These are phyloP conservation scores for Cuculus canorus DNA, from an alignment of 2,797 vertebrate genomes.

Conservation along the genomic window DNA sequence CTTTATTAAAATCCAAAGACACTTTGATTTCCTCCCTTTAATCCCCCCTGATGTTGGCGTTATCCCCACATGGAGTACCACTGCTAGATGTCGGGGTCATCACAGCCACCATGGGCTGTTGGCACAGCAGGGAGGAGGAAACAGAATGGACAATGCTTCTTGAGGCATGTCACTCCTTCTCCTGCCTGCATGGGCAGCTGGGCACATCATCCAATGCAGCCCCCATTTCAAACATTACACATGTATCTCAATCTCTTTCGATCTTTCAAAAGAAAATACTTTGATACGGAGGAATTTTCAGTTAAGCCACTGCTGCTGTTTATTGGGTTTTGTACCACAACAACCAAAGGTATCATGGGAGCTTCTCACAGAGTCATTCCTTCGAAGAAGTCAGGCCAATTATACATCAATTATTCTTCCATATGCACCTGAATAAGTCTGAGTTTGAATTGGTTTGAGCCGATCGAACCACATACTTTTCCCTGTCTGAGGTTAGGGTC, in stretches of 20 bases:
- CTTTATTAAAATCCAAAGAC: neutral
- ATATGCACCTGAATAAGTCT: neutral
- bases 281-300: neutral
- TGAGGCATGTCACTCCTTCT: neutral
- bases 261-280: neutral
- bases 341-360: neutral
- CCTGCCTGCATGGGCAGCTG: rapidly evolving
- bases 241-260: neutral
- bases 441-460: neutral
- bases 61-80: neutral
- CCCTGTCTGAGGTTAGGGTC: conserved; percentile 42
- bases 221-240: neutral
- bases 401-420: conserved; percentile 28
- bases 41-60: neutral
- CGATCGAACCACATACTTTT: neutral
- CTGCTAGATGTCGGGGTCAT: neutral
- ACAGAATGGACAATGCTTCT: neutral
- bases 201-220: rapidly evolving
- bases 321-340: neutral
- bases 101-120: neutral
- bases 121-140: neutral
- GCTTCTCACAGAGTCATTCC: neutral
- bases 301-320: neutral
- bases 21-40: neutral
- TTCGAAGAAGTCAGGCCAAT: neutral